Conservation (phyloP, 2,797 vertebrate genomes). For the Thalassophryne amazonica region DNA sequence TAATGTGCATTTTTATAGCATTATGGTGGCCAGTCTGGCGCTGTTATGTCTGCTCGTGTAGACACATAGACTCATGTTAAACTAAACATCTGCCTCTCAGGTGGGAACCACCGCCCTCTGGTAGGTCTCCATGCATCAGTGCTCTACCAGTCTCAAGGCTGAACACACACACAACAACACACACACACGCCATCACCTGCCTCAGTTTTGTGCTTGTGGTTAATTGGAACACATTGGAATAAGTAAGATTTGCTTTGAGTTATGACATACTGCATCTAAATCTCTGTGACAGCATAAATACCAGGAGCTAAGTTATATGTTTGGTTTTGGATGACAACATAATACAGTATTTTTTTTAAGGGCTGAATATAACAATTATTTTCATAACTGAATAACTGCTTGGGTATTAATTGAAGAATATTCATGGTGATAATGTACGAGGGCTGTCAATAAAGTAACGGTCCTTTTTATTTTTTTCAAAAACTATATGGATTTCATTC, state of each 20-base stretch:
- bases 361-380: too few species aligned
- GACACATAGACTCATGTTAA: slow-evolving; percentile 5
- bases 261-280: not conserved
- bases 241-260: slow-evolving; percentile 9
- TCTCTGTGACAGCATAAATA: slow-evolving; percentile 25
- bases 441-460: too few species aligned
- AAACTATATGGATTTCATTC: too few species aligned
- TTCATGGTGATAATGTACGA: too few species aligned
- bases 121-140: slow-evolving; percentile 35
- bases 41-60: not conserved
- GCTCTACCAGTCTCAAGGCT: slow-evolving; percentile 37
- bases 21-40: not conserved
- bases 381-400: too few species aligned
- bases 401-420: too few species aligned
- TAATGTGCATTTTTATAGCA: slow-evolving; percentile 12
- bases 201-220: slow-evolving; percentile 25
- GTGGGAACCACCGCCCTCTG: slow-evolving; percentile 34
- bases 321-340: too few species aligned
- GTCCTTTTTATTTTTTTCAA: too few species aligned
- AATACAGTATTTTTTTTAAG: too few species aligned
- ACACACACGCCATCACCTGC: slow-evolving; percentile 9
- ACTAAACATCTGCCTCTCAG: slow-evolving; percentile 60
- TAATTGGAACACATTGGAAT: slow-evolving; percentile 23
- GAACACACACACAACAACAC: slow-evolving; percentile 10
- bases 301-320: too few species aligned